These are phyloP conservation scores for Lasioglossum zephyrum DNA, from an alignment of 2,888 invertebrate species.

Conservation along the genomic window DNA sequence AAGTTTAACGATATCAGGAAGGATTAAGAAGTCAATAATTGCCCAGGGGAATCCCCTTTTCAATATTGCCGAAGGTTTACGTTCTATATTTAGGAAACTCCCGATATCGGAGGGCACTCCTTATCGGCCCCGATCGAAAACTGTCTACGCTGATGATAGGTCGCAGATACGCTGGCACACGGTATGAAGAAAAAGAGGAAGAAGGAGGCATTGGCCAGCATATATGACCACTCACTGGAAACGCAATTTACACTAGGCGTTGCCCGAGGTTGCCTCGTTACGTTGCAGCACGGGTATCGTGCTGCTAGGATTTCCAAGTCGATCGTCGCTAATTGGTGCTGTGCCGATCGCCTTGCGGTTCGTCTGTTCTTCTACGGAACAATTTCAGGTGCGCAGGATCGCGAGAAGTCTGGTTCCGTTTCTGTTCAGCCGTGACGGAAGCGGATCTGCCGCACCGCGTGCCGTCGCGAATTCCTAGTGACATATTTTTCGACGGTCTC, in stretches of 20 bases:
- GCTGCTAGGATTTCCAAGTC: conserved; percentile 72
- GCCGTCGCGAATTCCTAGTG: conserved; percentile 12
- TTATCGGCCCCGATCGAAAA: conserved; percentile 28
- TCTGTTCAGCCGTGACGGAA: conserved; percentile 21
- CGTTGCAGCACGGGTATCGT: conserved; percentile 64
- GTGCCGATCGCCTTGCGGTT: conserved; percentile 42
- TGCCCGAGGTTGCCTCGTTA: conserved; percentile 71
- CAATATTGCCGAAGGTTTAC: neutral
- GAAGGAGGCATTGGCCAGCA: conserved; percentile 80
- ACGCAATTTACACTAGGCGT: conserved; percentile 82
- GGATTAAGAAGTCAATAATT: neutral
- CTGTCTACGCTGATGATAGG: conserved; percentile 38
- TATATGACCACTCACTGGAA: conserved; percentile 83
- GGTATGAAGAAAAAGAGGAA: conserved; percentile 58
- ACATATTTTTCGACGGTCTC: conserved; percentile 6
- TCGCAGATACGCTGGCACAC: conserved; percentile 21
- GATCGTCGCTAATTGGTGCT: conserved; percentile 69
- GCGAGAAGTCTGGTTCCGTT: conserved; percentile 12
- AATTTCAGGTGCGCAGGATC: conserved; percentile 18
- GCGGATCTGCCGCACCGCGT: neutral
- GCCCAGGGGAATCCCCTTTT: neutral
- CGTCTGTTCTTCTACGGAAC: neutral
- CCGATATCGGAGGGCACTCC: neutral
- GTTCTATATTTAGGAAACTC: conserved; percentile 10
- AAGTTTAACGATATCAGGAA: neutral